Evolutionary conservation across 2,888 invertebrate species (phyloP).

Genomic region (Argyresthia albistria): DNA sequence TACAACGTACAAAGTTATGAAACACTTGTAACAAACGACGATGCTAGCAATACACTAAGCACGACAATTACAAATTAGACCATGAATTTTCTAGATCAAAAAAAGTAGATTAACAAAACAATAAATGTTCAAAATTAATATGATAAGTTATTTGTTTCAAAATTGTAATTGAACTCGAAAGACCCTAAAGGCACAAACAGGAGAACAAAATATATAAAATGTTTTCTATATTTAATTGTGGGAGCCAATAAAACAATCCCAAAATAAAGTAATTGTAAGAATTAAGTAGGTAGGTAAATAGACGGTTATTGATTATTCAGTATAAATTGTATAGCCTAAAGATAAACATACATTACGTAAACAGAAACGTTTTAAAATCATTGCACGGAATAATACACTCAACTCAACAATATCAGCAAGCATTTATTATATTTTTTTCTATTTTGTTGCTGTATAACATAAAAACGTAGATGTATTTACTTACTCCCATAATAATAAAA

Average conservation of each 20-base stretch:
- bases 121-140: too few species aligned
- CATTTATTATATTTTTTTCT: neutral
- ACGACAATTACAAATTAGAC: too few species aligned
- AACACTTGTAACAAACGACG: too few species aligned
- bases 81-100: too few species aligned
- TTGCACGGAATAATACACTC: neutral
- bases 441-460: too few species aligned
- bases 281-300: slow-evolving; percentile 2
- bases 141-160: too few species aligned
- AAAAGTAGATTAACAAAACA: too few species aligned
- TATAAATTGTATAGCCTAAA: neutral
- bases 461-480: neutral
- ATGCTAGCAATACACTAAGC: too few species aligned
- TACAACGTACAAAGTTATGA: too few species aligned
- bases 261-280: neutral
- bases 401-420: neutral
- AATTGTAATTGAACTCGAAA: too few species aligned
- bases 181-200: too few species aligned
- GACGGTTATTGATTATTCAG: neutral
- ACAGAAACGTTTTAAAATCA: neutral
- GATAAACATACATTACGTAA: neutral
- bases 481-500: neutral
- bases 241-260: neutral
- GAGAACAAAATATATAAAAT: too few species aligned
- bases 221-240: neutral